Conservation (phyloP, 2,113 vertebrate species). For the Regulus satrapa region DNA sequence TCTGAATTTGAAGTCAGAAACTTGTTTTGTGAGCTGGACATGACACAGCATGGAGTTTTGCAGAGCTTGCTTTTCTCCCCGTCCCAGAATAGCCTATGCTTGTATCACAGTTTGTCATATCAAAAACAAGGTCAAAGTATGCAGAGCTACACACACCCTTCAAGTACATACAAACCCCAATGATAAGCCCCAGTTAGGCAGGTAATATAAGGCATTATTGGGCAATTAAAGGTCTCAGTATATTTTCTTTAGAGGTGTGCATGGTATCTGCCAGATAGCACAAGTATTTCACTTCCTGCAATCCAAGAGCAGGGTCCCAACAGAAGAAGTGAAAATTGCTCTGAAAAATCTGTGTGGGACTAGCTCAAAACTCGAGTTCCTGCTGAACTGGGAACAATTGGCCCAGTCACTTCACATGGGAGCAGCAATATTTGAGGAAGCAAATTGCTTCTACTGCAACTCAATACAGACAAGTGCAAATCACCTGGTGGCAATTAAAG, state of each 20-base stretch:
- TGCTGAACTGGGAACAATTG: neutral
- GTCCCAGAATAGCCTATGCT: fast-evolving
- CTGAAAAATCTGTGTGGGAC: fast-evolving
- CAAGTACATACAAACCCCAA: neutral
- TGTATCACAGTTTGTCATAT: neutral
- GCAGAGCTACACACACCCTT: neutral
- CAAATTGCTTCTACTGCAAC: neutral
- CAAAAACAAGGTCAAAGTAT: neutral
- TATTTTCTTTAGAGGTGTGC: conserved; percentile 30
- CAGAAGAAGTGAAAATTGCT: neutral
- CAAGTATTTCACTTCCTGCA: neutral
- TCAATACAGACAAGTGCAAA: fast-evolving
- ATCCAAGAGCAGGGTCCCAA: neutral
- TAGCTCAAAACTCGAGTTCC: neutral
- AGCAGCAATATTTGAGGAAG: neutral
- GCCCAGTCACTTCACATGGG: fast-evolving
- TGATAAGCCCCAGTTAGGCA: neutral
- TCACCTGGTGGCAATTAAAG: neutral
- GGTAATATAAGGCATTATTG: neutral
- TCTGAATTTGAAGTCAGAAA: neutral
- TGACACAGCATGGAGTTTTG: fast-evolving
- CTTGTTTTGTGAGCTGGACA: neutral
- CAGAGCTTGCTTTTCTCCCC: neutral
- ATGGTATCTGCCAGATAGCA: neutral
- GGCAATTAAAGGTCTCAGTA: neutral